Conservation (phyloP, 2,797 vertebrate species). For the Sus cebifrons region DNA sequence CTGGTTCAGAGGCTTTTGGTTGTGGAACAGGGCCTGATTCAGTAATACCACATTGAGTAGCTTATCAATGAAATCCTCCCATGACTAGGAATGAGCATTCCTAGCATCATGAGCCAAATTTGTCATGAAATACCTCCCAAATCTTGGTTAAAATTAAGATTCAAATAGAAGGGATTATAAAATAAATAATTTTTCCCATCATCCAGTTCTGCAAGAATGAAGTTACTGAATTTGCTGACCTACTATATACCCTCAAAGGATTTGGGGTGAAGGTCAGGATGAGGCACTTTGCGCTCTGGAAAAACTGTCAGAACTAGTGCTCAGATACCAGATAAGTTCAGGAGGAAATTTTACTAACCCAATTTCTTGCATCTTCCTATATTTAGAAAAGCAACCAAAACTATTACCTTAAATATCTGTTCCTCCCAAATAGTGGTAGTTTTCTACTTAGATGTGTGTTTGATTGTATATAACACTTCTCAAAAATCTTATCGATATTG, state of each 20-base stretch:
- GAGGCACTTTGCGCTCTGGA: neutral
- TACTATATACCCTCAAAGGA: neutral
- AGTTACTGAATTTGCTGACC: neutral
- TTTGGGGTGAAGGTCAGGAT: neutral
- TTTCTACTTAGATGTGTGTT: neutral
- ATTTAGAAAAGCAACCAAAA: neutral
- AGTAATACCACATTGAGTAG: no score
- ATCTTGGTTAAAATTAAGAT: neutral
- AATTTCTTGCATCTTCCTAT: neutral
- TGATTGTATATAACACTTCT: neutral
- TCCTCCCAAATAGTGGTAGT: neutral
- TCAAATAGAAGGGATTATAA: neutral
- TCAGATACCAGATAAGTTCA: neutral
- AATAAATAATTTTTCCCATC: neutral
- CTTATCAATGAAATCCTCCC: neutral
- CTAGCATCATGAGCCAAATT: neutral
- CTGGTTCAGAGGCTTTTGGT: neutral
- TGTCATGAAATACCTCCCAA: neutral
- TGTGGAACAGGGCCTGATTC: neutral
- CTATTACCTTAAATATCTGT: neutral
- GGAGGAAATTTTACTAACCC: neutral
- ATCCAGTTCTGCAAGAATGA: neutral
- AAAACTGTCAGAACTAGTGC: neutral
- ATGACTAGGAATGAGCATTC: neutral
- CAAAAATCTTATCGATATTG: neutral